Base-by-base conservation (phyloP, 2,888 invertebrate genomes). In the Melangyna quadrimaculata region DNA sequence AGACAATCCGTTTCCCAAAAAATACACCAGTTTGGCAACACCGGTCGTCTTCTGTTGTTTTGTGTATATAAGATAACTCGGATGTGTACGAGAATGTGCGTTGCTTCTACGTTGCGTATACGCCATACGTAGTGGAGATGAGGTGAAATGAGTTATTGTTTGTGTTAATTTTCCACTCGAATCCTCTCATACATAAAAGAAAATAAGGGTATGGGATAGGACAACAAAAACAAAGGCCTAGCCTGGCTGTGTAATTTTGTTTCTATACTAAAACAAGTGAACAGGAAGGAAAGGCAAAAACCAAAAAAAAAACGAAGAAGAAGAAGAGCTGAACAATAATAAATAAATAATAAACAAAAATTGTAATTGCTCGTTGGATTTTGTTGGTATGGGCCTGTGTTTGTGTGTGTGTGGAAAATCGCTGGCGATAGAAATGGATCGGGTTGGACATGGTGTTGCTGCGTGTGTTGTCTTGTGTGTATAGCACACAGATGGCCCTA, bases 261-360 rank as follows among this genome's bases (percentile, higher is more conserved):
- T 65, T 43, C n/a, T 43, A 27, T 29, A 22, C 48, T 35, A 32
- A 65, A 45, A 65, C 45, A 67, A 67, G 48, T 67, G 67, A 72
- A 69, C 22, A 55, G 48, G 55, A 75, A 55, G 53, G 45, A 55
- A 37, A 45, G 27, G 29, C 43, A 51, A 40, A 32, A 37, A 22
- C 17, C 27, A 61, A 35, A 43, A 32, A 27, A 51, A 37, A 35
- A 35, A 35, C 12, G 29, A 12, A 35, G 32, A 65, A 43, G 40
- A 67, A 74, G 71, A 75, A 32, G 71, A 69, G 69, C 22, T 48
- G 63, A 75, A 53, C 32, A 75, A 67, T 71, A 75, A 69, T 75
- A 75, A 81, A 81, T 84, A 84, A 84, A 79, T 79, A 79, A 79
- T 79, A 80, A 74, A 78, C 78, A 79, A 78, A 67, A 70, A 78